Base-by-base conservation (phyloP, 2,797 vertebrate species). In the Momotus momota region DNA sequence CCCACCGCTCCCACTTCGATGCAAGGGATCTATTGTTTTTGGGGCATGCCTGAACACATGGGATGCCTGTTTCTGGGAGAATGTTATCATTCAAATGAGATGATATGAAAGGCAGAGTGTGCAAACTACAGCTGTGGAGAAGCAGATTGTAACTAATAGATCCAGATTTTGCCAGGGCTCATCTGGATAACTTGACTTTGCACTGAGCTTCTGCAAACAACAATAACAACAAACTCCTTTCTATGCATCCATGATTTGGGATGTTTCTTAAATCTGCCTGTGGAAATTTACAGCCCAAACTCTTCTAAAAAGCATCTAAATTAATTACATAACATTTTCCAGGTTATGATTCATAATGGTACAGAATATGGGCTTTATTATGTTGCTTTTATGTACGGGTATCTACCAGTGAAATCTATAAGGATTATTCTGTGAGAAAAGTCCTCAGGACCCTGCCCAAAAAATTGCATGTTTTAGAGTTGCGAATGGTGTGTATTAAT, bases 1-100 rank as follows among this genome's bases (percentile, higher is more conserved):
- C 83, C 83, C 55, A 51, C 64, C 1, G 2, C 83, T 94, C 95
- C 55, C 80, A 90, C 83, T 94, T 93, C 81, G 91, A 95, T 94
- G 91, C 83, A 96, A 95, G 33, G 64, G 55, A 72, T 70, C 91
- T 96, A 93, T 96, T 97, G 96, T 92, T 93, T 90, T 88, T 1
- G 49, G 71, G 71, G 38, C 88, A 91, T 69, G 91, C 62, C 86
- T 94, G 86, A 93, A 91, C 90, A 88, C 49, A 81, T 84, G 90
- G 54, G 73, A 84, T 92, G 83, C 31, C 70, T 61, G 31, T 94
- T 96, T 93, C 91, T 97, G 90, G 95, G 94, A 93, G 85, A 90
- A 72, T 23, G 90, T 66, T 88, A 5, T 79, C 90, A 85, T 88
- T 96, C 74, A 95, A 91, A 94, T 51, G 81, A 90, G 83, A 90